Conservation (phyloP, 2,888 invertebrate genomes). For the Catocala nupta region DNA sequence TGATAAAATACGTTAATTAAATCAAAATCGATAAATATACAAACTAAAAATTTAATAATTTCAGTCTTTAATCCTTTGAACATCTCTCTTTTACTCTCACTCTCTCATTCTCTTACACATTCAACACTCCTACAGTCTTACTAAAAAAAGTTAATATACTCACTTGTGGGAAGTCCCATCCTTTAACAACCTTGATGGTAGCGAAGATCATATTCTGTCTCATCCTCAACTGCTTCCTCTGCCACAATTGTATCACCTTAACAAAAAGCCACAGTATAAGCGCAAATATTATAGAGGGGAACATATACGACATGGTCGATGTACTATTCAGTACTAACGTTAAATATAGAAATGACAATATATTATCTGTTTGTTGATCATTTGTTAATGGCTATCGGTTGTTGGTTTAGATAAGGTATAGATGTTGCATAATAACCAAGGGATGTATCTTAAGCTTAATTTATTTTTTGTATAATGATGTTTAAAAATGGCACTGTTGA, state of each 20-base stretch:
- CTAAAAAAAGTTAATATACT: slow-evolving; percentile 31
- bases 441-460: too few species aligned
- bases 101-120: too few species aligned
- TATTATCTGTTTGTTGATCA: slow-evolving; percentile 34
- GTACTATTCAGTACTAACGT: too few species aligned
- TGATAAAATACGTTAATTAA: too few species aligned
- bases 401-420: slow-evolving; percentile 16
- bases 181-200: slow-evolving; percentile 98
- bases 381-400: slow-evolving; percentile 30
- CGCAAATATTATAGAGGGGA: slow-evolving; percentile 4
- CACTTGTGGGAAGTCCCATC: slow-evolving; percentile 94
- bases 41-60: too few species aligned
- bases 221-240: slow-evolving; percentile 97
- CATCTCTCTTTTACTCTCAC: too few species aligned
- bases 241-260: slow-evolving; percentile 94
- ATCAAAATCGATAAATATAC: too few species aligned
- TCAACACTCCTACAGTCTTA: too few species aligned
- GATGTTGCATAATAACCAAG: not conserved
- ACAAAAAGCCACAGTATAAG: slow-evolving; percentile 23
- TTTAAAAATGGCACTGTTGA: too few species aligned
- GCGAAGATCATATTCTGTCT: slow-evolving; percentile 99
- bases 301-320: not conserved
- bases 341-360: slow-evolving; percentile 11
- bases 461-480: too few species aligned
- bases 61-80: too few species aligned